These are phyloP conservation scores for Lasioglossum leucozonium DNA, from an alignment of 2,888 invertebrate species.

Conservation along the genomic window DNA sequence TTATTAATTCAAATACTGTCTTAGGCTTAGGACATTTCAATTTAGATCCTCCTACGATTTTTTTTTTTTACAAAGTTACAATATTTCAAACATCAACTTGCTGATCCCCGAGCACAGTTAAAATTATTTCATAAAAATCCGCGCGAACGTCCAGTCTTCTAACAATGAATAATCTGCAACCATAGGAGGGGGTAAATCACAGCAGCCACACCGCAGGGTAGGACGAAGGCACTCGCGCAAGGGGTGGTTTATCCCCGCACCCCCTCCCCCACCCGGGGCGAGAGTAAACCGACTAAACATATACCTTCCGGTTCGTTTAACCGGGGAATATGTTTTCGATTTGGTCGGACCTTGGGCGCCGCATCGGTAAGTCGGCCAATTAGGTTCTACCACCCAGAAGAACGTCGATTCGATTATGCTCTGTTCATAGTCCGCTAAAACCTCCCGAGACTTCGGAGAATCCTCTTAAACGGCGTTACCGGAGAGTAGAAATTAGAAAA, in stretches of 20 bases:
- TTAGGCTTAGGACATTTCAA: too few relatives aligned
- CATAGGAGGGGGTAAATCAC: neutral
- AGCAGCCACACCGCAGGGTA: neutral
- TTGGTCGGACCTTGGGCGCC: conserved; percentile 73
- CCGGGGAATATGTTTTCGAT: conserved; percentile 83
- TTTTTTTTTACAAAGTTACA: neutral
- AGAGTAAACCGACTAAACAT: conserved; percentile 82
- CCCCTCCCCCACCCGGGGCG: conserved; percentile 61
- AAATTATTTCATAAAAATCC: neutral
- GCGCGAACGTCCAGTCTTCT: neutral
- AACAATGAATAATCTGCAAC: neutral
- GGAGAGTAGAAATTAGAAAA: neutral
- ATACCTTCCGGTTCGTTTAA: conserved; percentile 83
- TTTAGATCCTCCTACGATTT: neutral
- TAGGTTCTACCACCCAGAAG: conserved; percentile 57
- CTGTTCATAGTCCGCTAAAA: neutral
- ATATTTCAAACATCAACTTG: neutral
- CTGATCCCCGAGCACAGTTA: neutral
- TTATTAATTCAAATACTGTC: too few relatives aligned
- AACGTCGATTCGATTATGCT: conserved; percentile 44
- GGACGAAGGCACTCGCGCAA: conserved; percentile 62
- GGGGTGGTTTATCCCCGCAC: conserved; percentile 67
- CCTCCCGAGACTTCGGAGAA: neutral
- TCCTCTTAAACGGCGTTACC: neutral
- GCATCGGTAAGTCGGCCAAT: conserved; percentile 75